Evolutionary conservation across 2,888 invertebrate species (phyloP).

Genomic region (Venustoraphidia nigricollis): DNA sequence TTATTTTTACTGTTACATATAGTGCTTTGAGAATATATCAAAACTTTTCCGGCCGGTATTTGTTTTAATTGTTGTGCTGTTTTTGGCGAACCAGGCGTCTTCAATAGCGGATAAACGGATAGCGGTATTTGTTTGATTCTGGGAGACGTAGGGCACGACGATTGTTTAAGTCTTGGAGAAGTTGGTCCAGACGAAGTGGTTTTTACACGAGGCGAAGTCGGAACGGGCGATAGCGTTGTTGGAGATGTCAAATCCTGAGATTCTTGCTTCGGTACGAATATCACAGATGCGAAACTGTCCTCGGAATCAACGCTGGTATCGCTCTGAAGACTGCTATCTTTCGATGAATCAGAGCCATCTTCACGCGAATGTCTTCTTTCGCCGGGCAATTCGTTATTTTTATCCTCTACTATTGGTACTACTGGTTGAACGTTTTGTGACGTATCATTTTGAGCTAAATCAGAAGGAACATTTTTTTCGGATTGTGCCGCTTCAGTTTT

Average conservation of each 20-base stretch:
- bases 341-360: conserved; percentile 78
- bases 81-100: conserved; percentile 42
- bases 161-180: conserved; percentile 56
- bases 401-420: conserved; percentile 20
- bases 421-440: conserved; percentile 12
- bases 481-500: conserved; percentile 37
- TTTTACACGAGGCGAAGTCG: conserved; percentile 44
- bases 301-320: conserved; percentile 90
- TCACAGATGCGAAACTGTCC: conserved; percentile 86
- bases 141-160: conserved; percentile 49
- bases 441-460: neutral
- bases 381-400: conserved; percentile 14
- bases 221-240: conserved; percentile 41
- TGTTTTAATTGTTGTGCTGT: conserved; percentile 36
- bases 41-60: conserved; percentile 39
- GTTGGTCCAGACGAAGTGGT: conserved; percentile 56
- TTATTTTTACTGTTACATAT: conserved; percentile 1
- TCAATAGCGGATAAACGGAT: conserved; percentile 37
- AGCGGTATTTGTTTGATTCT: conserved; percentile 45
- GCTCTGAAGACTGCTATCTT: conserved; percentile 80
- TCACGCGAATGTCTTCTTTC: conserved; percentile 70
- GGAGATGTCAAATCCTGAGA: conserved; percentile 41
- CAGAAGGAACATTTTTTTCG: neutral
- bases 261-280: conserved; percentile 75
- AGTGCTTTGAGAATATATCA: conserved; percentile 29